Evolutionary conservation across 37 sponge, comb jelly and placozoan genomes (phyloP), one percentile per base, ranked within the genome.

Genomic region (Haliclona indistincta): DNA sequence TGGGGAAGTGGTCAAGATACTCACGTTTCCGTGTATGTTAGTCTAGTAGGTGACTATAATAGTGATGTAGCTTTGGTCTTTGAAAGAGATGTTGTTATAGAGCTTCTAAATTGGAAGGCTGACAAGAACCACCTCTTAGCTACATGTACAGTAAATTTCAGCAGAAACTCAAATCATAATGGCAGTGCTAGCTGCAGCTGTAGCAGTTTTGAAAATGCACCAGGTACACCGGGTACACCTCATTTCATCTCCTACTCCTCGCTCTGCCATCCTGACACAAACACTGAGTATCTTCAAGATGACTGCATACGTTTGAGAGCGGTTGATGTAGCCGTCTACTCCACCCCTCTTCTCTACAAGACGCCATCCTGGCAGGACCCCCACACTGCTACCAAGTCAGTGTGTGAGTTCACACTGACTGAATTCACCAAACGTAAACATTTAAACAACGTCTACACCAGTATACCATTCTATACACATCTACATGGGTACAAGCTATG

Each of bases 231-330:
- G 7, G 23, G 6, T n/a, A 7, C 60, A n/a, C 22, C 26, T n/a
- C 6, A 7, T 25, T n/a, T n/a, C n/a, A n/a, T n/a, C n/a, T n/a
- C n/a, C n/a, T n/a, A n/a, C n/a, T n/a, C n/a, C n/a, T n/a, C n/a
- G n/a, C n/a, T n/a, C n/a, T n/a, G n/a, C n/a, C n/a, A n/a, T n/a
- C n/a, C n/a, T n/a, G 28, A 11, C 13, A 25, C 60, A n/a, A n/a
- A 11, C 28, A n/a, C 60, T n/a, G 23, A 58, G 60, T 58, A 58
- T 58, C 69, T 68, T 42, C 17, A 41, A 68, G 69, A 68, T 36
- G 44, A 68, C 11, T 41, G 43, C 28, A 38, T 68, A 43, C 45
- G 43, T 40, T 35, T 68, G 22, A 36, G 69, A 39, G 3, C 38
- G 28, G 4, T 23, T 39, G 69, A 39, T 38, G 28, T 28, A 39